phyloP scores from a whole-genome alignment of 2,797 vertebrate genomes.

The Prionace glauca region DNA sequence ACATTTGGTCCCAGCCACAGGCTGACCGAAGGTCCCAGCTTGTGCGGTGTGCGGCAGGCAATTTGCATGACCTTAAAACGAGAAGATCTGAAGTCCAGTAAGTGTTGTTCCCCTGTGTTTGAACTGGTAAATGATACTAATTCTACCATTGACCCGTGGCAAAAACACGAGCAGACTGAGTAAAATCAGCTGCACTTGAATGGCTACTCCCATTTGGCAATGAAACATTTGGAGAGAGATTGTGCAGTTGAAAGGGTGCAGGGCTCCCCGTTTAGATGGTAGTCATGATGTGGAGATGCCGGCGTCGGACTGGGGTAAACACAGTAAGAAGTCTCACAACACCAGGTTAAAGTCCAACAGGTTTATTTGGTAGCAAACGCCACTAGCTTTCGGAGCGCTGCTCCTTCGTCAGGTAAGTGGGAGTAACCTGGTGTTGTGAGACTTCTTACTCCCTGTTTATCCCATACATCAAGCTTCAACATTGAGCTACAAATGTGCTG shows the following conservation, averaged over 20 bases:
- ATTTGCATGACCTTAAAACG: background rate
- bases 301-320: no score
- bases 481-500: background rate
- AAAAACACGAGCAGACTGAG: background rate
- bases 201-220: background rate
- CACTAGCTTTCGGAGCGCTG: no score
- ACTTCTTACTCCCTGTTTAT: background rate
- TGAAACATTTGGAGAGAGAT: background rate
- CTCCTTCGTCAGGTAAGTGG: no score
- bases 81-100: background rate
- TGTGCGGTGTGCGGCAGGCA: background rate
- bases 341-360: no score
- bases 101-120: background rate
- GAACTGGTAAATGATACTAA: background rate
- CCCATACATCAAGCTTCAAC: background rate
- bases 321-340: no score
- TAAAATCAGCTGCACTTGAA: background rate
- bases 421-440: no score
- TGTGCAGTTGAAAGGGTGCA: background rate
- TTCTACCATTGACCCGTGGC: background rate
- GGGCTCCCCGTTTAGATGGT: background rate
- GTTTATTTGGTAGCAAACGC: no score
- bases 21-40: background rate
- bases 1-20: background rate
- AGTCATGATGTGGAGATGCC: no score